A percentile compares a stretch with the other conserved stretches of the same genome.
phyloP scores from a whole-genome alignment of 2,888 invertebrate genomes.

The Homarus gammarus region DNA sequence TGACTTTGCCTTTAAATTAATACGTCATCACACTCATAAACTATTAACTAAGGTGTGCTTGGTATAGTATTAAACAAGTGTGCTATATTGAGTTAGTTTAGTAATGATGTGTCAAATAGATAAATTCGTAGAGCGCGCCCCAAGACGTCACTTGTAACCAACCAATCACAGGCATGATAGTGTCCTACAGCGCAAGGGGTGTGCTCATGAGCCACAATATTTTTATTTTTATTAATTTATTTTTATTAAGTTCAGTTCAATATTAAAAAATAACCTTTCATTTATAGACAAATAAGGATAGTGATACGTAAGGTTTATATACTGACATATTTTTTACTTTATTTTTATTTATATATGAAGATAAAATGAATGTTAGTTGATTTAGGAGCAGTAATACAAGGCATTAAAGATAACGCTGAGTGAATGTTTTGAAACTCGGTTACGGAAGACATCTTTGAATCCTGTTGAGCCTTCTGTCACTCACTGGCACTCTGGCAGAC shows the following conservation, averaged over 20 bases:
- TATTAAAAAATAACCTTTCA: background rate
- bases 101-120: too few species aligned
- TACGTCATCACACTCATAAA: too few species aligned
- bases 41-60: too few species aligned
- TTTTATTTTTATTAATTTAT: background rate
- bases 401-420: too few species aligned
- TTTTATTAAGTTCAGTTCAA: background rate
- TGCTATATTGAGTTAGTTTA: too few species aligned
- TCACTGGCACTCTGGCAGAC: too few species aligned
- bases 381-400: too few species aligned
- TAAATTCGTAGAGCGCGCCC: background rate
- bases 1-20: too few species aligned
- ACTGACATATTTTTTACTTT: background rate
- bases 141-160: background rate
- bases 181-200: conserved; percentile 6
- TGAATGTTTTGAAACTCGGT: too few species aligned
- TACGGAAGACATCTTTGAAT: too few species aligned
- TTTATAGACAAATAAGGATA: background rate
- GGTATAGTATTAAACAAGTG: too few species aligned
- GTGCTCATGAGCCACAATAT: background rate
- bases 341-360: background rate
- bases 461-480: too few species aligned
- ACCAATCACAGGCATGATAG: conserved; percentile 6
- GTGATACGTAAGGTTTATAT: background rate
- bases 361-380: background rate